Evolutionary conservation across 1,140 invertebrate species (phyloP).

Genomic region (Musca domestica): DNA sequence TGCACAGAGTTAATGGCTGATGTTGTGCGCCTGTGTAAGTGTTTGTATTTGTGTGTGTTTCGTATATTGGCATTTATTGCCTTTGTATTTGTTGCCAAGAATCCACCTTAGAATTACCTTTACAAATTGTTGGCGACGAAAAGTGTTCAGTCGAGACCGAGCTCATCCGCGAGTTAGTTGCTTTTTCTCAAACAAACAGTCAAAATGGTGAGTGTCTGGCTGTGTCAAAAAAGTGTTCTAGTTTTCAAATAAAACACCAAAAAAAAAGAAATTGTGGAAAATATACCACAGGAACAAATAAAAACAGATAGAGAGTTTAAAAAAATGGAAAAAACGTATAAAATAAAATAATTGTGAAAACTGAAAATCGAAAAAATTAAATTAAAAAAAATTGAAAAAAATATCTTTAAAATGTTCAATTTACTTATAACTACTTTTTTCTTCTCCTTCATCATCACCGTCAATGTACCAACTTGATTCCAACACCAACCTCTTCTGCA

Average conservation of each 20-base stretch:
- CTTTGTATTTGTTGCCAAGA: conserved; percentile 26
- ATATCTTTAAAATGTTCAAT: conserved; percentile 14
- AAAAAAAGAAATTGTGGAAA: too few relatives aligned
- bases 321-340: background rate
- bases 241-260: conserved; percentile 26
- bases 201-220: conserved; percentile 51
- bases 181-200: conserved; percentile 50
- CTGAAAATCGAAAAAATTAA: conserved; percentile 4
- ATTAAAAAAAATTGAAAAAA: conserved; percentile 15
- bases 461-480: background rate
- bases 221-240: background rate
- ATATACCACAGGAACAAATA: too few relatives aligned
- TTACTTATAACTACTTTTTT: background rate
- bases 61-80: background rate
- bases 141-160: conserved; percentile 55
- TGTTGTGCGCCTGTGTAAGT: too few relatives aligned
- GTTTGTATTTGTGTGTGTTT: conserved; percentile 1
- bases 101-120: conserved; percentile 54
- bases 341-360: background rate
- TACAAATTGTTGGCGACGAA: conserved; percentile 48
- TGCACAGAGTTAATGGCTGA: too few relatives aligned
- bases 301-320: conserved; percentile 8
- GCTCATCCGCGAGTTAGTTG: conserved; percentile 55
- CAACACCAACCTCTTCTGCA: conserved; percentile 29
- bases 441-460: conserved; percentile 7